Percentiles rank a stretch among this genome's conserved stretches.
These are phyloP conservation scores for Drosophila azteca DNA, from an alignment of 1,140 invertebrate species.

Conservation along the genomic window DNA sequence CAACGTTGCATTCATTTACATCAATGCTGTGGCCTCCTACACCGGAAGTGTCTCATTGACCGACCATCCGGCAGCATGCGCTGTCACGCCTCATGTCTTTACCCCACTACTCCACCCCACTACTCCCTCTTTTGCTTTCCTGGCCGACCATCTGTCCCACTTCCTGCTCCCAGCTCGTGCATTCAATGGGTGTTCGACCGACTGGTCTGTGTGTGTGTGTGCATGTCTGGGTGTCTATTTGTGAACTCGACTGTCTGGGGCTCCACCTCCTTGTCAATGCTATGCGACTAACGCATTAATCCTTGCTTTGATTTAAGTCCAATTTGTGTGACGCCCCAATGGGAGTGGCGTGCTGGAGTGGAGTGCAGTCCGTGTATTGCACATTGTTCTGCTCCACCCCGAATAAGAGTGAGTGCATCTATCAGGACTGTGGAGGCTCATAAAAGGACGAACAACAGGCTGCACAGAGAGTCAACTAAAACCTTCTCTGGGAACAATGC, in stretches of 20 bases:
- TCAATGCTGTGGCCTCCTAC: constrained; percentile 91
- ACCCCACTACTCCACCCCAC: constrained; percentile 86
- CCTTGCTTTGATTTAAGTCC: constrained; percentile 78
- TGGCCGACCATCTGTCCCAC: constrained; percentile 80
- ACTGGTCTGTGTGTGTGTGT: constrained; percentile 17
- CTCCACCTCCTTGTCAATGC: constrained; percentile 4
- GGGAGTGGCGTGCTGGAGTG: neutral
- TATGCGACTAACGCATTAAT: constrained; percentile 66
- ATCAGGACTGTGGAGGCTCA: constrained; percentile 3
- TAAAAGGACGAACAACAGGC: constrained; percentile 29
- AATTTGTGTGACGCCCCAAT: constrained; percentile 61
- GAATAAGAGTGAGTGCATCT: constrained; percentile 20
- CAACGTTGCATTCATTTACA: constrained; percentile 87
- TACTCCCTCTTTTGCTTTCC: constrained; percentile 86
- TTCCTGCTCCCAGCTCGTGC: constrained; percentile 41
- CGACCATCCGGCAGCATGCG: constrained; percentile 89
- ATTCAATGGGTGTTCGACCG: neutral
- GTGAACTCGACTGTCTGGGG: constrained; percentile 19
- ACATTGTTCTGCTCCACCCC: neutral
- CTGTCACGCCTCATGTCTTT: constrained; percentile 89
- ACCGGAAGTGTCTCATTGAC: constrained; percentile 87
- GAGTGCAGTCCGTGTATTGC: constrained; percentile 14
- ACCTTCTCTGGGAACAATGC: constrained; percentile 17
- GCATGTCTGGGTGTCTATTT: constrained; percentile 14
- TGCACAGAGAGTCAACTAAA: constrained; percentile 40